These are phyloP conservation scores for Tolypeutes matacus DNA, from an alignment of 2,797 vertebrate species.

Conservation along the genomic window DNA sequence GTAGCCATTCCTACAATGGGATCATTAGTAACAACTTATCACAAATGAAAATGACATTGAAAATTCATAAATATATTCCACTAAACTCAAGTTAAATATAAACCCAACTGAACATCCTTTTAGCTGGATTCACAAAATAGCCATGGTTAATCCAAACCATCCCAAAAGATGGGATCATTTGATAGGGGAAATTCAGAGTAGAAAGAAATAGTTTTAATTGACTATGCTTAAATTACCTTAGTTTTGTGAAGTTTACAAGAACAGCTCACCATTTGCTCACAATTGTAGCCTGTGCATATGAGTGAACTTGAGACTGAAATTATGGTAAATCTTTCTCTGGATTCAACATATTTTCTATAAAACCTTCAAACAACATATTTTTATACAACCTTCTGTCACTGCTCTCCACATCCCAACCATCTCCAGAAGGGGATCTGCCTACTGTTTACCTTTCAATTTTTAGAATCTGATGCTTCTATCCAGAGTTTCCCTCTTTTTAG, in stretches of 20 bases:
- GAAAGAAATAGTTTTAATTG: not conserved
- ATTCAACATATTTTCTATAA: not conserved
- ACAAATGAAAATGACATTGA: slow-evolving; percentile 18
- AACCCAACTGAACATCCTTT: not conserved
- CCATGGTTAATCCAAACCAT: not conserved
- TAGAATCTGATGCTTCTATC: not conserved
- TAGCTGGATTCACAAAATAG: not conserved
- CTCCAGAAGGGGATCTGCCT: not conserved
- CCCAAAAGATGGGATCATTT: not conserved
- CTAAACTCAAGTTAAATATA: not conserved
- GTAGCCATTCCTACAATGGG: not conserved
- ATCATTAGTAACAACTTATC: not conserved
- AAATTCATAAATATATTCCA: not conserved
- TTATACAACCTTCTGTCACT: not conserved
- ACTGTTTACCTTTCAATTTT: not conserved
- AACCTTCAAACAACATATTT: not conserved
- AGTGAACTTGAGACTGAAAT: not conserved
- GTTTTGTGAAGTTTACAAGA: not conserved
- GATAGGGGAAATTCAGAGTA: not conserved
- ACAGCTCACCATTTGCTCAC: not conserved
- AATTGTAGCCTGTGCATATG: not conserved
- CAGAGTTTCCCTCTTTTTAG: not conserved
- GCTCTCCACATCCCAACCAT: not conserved
- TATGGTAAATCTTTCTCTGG: not conserved
- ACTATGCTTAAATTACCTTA: not conserved